Percentiles rank a stretch among this genome's conserved stretches.
These are phyloP conservation scores for Sminthurides bifidus DNA, from an alignment of 1,140 invertebrate species.

Conservation along the genomic window DNA sequence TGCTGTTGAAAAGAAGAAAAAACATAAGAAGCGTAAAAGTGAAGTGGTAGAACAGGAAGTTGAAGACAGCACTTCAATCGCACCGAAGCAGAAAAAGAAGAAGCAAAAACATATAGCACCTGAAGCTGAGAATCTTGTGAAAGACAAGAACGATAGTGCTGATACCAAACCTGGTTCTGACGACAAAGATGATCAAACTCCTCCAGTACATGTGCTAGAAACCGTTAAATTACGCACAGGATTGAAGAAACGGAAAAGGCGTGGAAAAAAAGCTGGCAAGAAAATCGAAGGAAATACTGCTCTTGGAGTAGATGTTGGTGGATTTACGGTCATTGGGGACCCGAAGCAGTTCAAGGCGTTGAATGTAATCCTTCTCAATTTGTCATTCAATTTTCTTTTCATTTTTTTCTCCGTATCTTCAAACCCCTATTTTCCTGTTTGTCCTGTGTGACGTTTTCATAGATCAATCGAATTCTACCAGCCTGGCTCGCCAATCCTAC, in stretches of 20 bases:
- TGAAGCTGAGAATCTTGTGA: constrained; percentile 4
- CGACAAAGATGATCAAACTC: constrained; percentile 41
- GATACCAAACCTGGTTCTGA: background rate
- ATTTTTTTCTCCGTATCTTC: background rate
- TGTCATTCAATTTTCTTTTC: background rate
- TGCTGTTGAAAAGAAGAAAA: too few relatives aligned
- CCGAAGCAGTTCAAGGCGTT: constrained; percentile 2
- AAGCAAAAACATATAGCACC: background rate
- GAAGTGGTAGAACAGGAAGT: too few relatives aligned
- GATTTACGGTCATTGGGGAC: constrained; percentile 27
- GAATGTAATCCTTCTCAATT: background rate
- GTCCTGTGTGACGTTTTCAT: background rate
- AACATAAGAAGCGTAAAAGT: too few relatives aligned
- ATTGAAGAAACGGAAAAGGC: constrained; percentile 6
- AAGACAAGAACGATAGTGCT: background rate
- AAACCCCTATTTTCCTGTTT: background rate
- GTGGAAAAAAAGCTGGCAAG: background rate
- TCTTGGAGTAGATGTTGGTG: constrained; percentile 19
- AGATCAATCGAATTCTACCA: constrained; percentile 62
- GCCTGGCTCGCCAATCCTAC: constrained; percentile 73
- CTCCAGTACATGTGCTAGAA: background rate
- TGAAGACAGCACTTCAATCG: too few relatives aligned
- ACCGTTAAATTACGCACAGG: background rate
- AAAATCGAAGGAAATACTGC: constrained; percentile 3
- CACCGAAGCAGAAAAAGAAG: background rate